phyloP scores from a whole-genome alignment of 2,797 vertebrate genomes.

The Anguilla anguilla region DNA sequence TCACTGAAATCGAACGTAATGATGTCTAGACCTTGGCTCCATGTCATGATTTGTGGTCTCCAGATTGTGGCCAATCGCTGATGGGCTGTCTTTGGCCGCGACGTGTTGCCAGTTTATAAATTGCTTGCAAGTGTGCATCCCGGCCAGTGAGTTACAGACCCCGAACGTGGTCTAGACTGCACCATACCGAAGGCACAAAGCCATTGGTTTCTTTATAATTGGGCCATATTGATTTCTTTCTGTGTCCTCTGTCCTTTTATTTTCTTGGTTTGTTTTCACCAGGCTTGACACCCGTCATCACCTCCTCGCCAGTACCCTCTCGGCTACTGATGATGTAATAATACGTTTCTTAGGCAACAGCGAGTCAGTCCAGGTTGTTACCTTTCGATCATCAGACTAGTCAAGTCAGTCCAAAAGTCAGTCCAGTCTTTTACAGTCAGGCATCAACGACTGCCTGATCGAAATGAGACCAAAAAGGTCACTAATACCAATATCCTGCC shows the following conservation, averaged over 20 bases:
- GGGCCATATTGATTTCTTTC: not conserved
- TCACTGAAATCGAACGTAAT: not conserved
- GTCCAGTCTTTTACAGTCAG: not conserved
- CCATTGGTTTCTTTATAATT: not conserved
- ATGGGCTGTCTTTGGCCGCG: not conserved
- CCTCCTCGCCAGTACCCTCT: not conserved
- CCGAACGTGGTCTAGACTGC: not conserved
- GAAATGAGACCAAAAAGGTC: not conserved
- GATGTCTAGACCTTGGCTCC: not conserved
- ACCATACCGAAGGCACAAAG: conserved; percentile 1
- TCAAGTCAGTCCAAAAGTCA: not conserved
- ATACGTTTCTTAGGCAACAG: not conserved
- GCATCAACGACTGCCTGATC: not conserved
- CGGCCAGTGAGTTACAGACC: not conserved
- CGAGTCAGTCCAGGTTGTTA: not conserved
- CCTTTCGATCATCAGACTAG: not conserved
- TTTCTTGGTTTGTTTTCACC: not conserved
- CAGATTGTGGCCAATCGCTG: not conserved
- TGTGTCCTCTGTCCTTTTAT: not conserved
- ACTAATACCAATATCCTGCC: not conserved
- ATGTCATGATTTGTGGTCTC: not conserved
- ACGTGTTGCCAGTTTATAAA: not conserved
- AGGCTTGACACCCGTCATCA: not conserved
- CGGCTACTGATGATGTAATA: not conserved
- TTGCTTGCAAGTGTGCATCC: not conserved